phyloP scores from a whole-genome alignment of 2,113 vertebrate genomes.

The Chamaea fasciata region DNA sequence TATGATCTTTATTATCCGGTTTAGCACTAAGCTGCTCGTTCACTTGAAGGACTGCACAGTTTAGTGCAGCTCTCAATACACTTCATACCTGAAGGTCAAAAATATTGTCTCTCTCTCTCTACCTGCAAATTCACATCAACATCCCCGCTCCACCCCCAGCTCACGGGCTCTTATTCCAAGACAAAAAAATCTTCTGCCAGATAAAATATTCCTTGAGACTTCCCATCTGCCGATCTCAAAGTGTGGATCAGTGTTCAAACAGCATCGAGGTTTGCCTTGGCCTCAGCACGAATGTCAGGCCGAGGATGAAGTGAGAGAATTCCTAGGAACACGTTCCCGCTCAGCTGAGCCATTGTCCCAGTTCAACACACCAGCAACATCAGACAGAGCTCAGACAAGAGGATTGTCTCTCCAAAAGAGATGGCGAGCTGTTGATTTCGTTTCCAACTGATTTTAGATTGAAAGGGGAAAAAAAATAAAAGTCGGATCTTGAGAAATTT shows the following conservation, averaged over 20 bases:
- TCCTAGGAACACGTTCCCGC: neutral
- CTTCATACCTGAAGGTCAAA: neutral
- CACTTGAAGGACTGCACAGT: neutral
- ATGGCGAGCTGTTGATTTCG: neutral
- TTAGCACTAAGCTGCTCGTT: neutral
- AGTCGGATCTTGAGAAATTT: neutral
- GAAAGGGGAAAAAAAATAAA: neutral
- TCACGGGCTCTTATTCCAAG: fast-evolving
- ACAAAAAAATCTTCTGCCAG: neutral
- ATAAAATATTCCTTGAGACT: neutral
- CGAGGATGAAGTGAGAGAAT: neutral
- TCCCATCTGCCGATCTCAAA: neutral
- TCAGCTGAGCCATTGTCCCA: neutral
- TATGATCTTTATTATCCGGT: neutral
- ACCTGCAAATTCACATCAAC: neutral
- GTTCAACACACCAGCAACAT: neutral
- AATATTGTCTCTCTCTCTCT: neutral
- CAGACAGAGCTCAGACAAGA: neutral
- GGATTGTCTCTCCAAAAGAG: neutral
- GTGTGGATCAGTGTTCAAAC: fast-evolving
- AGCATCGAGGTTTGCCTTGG: neutral
- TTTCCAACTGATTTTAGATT: neutral
- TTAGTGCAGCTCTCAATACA: fast-evolving
- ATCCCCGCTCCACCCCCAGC: neutral
- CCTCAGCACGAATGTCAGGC: neutral